Conservation (phyloP, 1,140 invertebrate genomes). For the Lepeophtheirus salmonis region DNA sequence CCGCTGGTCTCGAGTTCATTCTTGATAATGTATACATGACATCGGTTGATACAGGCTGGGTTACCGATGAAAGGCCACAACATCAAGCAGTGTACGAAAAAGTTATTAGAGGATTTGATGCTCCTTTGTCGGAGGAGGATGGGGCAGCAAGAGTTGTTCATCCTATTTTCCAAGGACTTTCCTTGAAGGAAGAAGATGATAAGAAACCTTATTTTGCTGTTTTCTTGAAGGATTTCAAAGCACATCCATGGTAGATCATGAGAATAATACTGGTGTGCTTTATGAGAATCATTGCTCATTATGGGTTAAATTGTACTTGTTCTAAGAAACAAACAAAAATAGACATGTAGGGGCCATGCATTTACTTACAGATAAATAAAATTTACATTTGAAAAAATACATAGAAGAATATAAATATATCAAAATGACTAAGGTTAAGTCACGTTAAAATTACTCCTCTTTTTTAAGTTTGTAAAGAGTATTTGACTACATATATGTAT, state of each 20-base stretch:
- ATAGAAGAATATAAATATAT: no score
- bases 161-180: not conserved
- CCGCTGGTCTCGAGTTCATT: slow-evolving; percentile 18
- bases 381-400: no score
- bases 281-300: no score
- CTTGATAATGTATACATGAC: slow-evolving; percentile 18
- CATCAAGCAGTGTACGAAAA: not conserved
- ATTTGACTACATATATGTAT: no score
- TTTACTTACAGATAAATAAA: no score
- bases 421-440: no score
- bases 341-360: no score
- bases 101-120: not conserved
- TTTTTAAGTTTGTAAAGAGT: no score
- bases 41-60: slow-evolving; percentile 22
- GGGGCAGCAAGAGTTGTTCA: not conserved
- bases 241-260: not conserved
- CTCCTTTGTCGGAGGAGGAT: not conserved
- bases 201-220: slow-evolving; percentile 13
- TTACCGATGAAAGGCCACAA: slow-evolving; percentile 21
- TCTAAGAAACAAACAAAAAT: no score
- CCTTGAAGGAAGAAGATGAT: not conserved
- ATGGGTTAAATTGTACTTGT: no score
- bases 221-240: slow-evolving; percentile 1
- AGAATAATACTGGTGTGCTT: no score
- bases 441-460: no score